A percentile compares a stretch with the other conserved stretches of the same genome.
Conservation (phyloP, 2,797 vertebrate species). For the Acrocephalus scirpaceus region DNA sequence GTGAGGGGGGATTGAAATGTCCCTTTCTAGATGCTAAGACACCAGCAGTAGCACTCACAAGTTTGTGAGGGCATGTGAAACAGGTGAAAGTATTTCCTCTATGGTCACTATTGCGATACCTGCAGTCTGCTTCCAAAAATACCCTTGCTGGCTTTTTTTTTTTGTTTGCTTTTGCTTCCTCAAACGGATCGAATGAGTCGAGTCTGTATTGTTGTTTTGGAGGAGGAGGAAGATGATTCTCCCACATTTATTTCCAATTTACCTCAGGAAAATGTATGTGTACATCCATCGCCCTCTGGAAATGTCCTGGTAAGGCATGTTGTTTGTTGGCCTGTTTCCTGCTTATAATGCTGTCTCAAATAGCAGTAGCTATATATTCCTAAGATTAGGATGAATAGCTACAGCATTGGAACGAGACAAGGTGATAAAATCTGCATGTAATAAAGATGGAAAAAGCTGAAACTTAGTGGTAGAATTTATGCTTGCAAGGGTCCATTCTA, state of each 20-base stretch:
- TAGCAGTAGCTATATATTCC: neutral
- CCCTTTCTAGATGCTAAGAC: conserved; percentile 15
- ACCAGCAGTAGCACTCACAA: conserved; percentile 20
- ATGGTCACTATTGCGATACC: conserved; percentile 32
- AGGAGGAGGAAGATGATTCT: conserved; percentile 97
- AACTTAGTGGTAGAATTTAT: neutral
- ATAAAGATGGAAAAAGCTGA: neutral
- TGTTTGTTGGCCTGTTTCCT: conserved; percentile 56
- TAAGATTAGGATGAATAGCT: neutral
- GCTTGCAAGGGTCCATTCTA: neutral
- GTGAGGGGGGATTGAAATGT: neutral
- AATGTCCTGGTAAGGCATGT: conserved; percentile 82
- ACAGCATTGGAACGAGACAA: neutral
- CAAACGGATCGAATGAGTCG: conserved; percentile 91
- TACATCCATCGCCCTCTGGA: conserved; percentile 70
- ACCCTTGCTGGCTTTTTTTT: conserved; percentile 46
- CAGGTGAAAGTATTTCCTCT: conserved; percentile 65
- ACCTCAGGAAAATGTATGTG: conserved; percentile 77
- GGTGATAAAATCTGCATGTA: neutral
- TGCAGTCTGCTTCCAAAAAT: conserved; percentile 52
- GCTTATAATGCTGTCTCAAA: neutral
- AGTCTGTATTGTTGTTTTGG: conserved; percentile 99
- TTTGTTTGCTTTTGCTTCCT: conserved; percentile 44
- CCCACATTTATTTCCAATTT: conserved; percentile 84
- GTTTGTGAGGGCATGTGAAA: conserved; percentile 61